These are phyloP conservation scores for Apodemus speciosus DNA, from an alignment of 2,113 vertebrate genomes.

Conservation along the genomic window DNA sequence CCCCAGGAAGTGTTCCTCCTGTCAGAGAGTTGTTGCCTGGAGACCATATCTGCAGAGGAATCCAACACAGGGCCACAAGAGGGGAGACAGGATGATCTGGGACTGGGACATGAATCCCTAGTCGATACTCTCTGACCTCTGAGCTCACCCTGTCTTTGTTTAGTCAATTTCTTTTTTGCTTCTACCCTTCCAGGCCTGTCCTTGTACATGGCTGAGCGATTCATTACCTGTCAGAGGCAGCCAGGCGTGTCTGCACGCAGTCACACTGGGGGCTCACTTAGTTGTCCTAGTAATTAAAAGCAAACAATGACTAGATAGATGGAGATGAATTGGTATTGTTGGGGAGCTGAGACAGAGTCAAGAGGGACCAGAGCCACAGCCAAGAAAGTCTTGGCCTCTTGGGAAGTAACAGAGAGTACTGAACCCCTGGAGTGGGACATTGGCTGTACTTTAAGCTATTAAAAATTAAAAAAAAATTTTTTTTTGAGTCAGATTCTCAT, in stretches of 20 bases:
- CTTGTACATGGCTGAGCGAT: background rate
- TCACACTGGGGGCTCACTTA: slow-evolving; percentile 32
- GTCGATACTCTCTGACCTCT: slow-evolving; percentile 44
- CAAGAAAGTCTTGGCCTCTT: background rate
- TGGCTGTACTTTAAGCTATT: background rate
- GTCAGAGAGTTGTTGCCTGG: background rate
- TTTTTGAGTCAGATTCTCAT: background rate
- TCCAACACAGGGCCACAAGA: background rate
- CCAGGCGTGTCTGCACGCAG: background rate
- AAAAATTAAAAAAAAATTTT: background rate
- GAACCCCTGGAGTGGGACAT: fast-evolving
- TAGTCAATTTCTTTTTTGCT: background rate
- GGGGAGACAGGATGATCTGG: fast-evolving
- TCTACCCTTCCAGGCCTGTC: slow-evolving; percentile 43
- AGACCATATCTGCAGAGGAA: background rate
- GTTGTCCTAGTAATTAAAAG: slow-evolving; percentile 71
- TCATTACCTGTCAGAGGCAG: slow-evolving; percentile 9
- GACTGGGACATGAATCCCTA: background rate
- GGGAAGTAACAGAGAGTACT: background rate
- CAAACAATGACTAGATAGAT: slow-evolving; percentile 47
- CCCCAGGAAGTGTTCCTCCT: slow-evolving; percentile 1
- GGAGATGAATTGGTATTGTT: background rate
- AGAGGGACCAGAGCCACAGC: background rate
- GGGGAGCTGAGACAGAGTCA: slow-evolving; percentile 18
- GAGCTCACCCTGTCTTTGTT: slow-evolving; percentile 25